A percentile compares a stretch with the other conserved stretches of the same genome.
These are phyloP conservation scores for Sigmodon hispidus DNA, from an alignment of 2,113 vertebrate species.

Conservation along the genomic window DNA sequence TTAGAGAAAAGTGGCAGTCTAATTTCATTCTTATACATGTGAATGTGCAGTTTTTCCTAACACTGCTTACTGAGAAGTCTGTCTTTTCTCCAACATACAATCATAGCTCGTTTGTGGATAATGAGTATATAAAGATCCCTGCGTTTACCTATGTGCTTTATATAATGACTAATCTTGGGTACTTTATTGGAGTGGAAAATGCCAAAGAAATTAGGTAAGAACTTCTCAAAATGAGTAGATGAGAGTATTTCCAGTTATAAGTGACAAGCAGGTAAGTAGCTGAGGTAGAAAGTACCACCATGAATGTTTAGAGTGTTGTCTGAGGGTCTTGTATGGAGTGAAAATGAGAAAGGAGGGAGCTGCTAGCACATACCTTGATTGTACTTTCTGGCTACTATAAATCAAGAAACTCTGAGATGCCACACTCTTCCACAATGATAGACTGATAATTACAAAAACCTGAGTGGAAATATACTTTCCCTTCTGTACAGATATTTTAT, in stretches of 20 bases:
- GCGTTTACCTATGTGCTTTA: background rate
- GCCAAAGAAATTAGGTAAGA: background rate
- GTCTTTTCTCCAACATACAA: background rate
- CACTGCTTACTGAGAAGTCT: background rate
- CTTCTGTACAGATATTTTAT: background rate
- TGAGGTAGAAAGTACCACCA: background rate
- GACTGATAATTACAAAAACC: background rate
- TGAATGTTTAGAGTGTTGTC: background rate
- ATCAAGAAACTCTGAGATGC: background rate
- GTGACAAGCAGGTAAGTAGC: background rate
- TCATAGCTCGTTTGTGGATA: background rate
- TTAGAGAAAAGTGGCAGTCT: background rate
- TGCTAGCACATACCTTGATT: background rate
- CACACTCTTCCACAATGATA: background rate
- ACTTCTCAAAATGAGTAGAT: background rate
- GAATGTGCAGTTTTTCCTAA: background rate
- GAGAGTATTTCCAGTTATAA: background rate
- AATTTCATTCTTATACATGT: background rate
- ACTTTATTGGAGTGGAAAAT: background rate
- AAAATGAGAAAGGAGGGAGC: background rate
- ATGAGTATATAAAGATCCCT: background rate
- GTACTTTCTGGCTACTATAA: background rate
- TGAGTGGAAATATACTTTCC: background rate
- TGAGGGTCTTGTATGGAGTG: background rate
- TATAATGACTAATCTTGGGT: background rate